Conservation (phyloP, 2,113 vertebrate genomes). For the Phoenicopterus ruber region DNA sequence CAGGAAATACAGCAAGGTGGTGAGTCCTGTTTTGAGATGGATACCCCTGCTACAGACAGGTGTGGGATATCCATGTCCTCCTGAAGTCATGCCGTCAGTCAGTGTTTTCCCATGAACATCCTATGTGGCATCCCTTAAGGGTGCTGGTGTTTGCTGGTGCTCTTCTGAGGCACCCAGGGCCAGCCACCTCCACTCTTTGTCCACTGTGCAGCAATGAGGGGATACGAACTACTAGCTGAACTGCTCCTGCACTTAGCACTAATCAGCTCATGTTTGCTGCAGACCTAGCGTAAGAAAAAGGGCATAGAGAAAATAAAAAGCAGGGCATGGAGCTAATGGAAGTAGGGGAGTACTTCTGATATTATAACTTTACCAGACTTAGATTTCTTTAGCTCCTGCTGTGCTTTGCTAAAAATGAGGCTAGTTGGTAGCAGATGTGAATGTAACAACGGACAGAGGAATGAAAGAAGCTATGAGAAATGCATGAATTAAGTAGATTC, state of each 20-base stretch:
- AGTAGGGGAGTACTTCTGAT: background rate
- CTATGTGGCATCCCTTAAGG: background rate
- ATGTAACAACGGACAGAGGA: background rate
- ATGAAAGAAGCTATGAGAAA: background rate
- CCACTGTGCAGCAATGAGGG: background rate
- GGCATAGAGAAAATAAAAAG: background rate
- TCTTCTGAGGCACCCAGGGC: background rate
- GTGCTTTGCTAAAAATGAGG: background rate
- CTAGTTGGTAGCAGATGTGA: background rate
- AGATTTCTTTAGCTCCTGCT: background rate
- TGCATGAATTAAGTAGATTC: background rate
- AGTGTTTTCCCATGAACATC: background rate
- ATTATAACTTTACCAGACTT: background rate
- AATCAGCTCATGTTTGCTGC: background rate
- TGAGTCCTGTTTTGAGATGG: background rate
- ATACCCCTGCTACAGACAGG: fast-evolving
- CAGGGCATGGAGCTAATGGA: background rate
- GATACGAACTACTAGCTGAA: background rate
- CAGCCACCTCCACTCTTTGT: background rate
- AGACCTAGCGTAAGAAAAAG: background rate
- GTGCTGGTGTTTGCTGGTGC: background rate
- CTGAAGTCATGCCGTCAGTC: background rate
- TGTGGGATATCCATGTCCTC: background rate
- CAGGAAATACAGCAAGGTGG: background rate
- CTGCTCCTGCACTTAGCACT: background rate